phyloP scores from a whole-genome alignment of 2,113 vertebrate species.

The Mustela nigripes region DNA sequence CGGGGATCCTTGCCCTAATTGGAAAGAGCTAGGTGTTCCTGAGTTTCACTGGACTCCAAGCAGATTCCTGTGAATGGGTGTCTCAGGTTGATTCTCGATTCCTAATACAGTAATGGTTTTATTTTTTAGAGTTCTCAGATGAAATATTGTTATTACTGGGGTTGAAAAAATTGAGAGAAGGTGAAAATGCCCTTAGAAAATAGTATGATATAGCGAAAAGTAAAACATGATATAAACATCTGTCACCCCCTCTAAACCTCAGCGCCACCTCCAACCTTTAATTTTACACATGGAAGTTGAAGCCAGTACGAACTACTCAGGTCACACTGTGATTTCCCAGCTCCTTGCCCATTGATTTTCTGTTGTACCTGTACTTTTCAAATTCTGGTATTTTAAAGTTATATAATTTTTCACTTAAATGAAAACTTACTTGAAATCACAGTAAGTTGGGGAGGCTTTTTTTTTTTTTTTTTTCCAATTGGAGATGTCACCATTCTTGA shows the following conservation, averaged over 20 bases:
- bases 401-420: background rate
- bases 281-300: background rate
- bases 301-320: background rate
- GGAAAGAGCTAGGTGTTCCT: too few relatives aligned
- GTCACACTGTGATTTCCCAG: background rate
- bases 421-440: background rate
- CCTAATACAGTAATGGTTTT: background rate
- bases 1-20: accelerated
- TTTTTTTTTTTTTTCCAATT: background rate
- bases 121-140: background rate
- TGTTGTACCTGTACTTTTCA: background rate
- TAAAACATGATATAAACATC: background rate
- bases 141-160: background rate
- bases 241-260: background rate
- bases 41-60: background rate
- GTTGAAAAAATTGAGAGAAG: background rate
- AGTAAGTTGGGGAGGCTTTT: background rate
- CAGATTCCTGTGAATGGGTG: background rate
- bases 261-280: accelerated
- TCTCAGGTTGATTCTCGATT: background rate
- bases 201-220: background rate
- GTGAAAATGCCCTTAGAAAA: slow-evolving; percentile 21
- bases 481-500: background rate
- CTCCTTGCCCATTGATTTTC: background rate
- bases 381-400: background rate